These are phyloP conservation scores for Aleadryas rufinucha DNA, from an alignment of 2,113 vertebrate genomes.

Conservation along the genomic window DNA sequence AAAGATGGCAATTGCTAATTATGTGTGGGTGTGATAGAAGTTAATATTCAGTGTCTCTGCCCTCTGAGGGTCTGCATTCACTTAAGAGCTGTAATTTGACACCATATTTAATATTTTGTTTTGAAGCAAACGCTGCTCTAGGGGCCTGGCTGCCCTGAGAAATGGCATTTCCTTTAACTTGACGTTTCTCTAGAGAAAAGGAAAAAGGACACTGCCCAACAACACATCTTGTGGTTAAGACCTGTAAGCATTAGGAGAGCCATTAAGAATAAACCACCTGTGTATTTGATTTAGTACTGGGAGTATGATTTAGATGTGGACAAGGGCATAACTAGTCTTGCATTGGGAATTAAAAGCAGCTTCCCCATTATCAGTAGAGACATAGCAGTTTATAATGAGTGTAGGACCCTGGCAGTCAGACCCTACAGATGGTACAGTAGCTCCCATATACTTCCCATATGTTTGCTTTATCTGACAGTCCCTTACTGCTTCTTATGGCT, in stretches of 20 bases:
- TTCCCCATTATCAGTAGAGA: background rate
- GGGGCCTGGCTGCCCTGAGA: background rate
- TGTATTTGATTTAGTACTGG: background rate
- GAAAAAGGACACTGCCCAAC: background rate
- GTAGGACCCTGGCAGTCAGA: background rate
- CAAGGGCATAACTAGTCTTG: background rate
- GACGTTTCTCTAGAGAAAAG: background rate
- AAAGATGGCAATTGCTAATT: slow-evolving; percentile 30
- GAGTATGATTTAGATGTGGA: background rate
- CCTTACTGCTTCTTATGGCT: background rate
- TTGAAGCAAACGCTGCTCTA: background rate
- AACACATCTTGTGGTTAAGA: background rate
- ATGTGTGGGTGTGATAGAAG: slow-evolving; percentile 8
- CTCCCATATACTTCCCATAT: background rate
- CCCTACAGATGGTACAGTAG: background rate
- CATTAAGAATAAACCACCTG: background rate
- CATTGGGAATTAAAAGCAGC: background rate
- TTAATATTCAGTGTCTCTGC: slow-evolving; percentile 12
- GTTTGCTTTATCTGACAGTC: background rate
- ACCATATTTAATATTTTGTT: background rate
- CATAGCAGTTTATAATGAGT: background rate
- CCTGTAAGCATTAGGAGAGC: background rate
- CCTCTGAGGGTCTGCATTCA: background rate
- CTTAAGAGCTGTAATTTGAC: background rate
- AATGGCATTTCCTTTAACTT: background rate